phyloP scores from a whole-genome alignment of 2,113 vertebrate species.

The Lasiurus borealis region DNA sequence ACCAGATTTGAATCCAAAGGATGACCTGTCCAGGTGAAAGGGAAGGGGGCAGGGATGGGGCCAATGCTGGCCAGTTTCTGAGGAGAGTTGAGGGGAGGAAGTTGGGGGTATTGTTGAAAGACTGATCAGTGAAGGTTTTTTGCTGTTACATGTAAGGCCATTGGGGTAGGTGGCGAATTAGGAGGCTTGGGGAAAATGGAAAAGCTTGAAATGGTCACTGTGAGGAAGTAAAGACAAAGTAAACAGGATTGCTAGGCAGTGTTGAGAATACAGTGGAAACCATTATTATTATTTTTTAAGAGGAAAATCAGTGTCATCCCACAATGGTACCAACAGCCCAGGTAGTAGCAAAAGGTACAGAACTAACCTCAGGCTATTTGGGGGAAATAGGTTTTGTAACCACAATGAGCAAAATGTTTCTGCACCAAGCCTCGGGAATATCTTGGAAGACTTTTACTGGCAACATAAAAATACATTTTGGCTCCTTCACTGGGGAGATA shows the following conservation, averaged over 20 bases:
- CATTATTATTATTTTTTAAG: background rate
- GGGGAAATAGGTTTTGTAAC: background rate
- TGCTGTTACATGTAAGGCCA: background rate
- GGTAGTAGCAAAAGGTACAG: background rate
- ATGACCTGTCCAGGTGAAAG: background rate
- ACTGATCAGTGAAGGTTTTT: background rate
- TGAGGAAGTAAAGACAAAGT: background rate
- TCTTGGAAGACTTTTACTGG: background rate
- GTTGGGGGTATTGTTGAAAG: accelerated
- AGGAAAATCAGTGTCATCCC: background rate
- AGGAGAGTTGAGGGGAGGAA: no score
- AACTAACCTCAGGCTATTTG: background rate
- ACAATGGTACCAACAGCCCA: background rate
- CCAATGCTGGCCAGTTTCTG: accelerated
- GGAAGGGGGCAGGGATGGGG: accelerated
- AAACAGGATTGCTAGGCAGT: background rate
- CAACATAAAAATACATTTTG: background rate
- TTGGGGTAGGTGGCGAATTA: background rate
- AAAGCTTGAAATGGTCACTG: background rate
- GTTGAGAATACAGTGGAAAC: background rate
- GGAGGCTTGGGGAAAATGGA: background rate
- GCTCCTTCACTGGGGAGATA: background rate
- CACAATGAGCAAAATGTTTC: background rate
- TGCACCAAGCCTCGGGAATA: background rate
- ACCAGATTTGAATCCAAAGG: background rate